Base-by-base conservation (phyloP, 2,113 vertebrate genomes). In the Benitochromis conjunctus region DNA sequence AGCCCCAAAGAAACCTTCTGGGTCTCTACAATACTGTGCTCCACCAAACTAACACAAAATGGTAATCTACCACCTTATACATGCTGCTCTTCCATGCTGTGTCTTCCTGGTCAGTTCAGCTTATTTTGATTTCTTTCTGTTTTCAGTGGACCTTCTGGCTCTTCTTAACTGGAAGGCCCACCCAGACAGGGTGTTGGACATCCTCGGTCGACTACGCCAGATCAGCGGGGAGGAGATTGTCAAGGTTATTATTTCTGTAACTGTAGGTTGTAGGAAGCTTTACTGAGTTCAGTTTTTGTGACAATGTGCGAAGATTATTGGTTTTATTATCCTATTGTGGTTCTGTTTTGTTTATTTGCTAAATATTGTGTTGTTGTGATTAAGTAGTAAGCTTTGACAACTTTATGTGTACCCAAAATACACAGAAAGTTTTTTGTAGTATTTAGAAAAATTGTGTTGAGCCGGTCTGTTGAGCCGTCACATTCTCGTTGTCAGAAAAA, bases 111-210 rank as follows among this genome's bases (percentile, higher is more conserved):
- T 89, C 3, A 5, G 1, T 29, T 64, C 1, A 48, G 9, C 56
- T 74, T 5, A 34, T 4, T 57, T 57, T 18, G 9, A 6, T 60
- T 62, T 55, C 7, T 2, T 55, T 78, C 26, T 89, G 34, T 81
- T 93, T 93, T 62, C 93, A 96, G 98, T 98, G 94, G 98, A 99
- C 86, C 96, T 99, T 57, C 96, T 99, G 81, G 98, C 98, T 81
- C 96, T 99, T 7, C 95, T 99, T 94, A 99, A 99, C 84, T 99
- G 98, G 98, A 99, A 99, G 83, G 97, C 97, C 85, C 98, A 99
- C 89, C 98, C 98, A 14, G 98, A 99, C 85, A 96, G 98, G 56
- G 97, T 99, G 86, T 96, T 98, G 96, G 98, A 99, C 90, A 97
- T 99, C 92, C 95, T 99, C 19, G 98, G 98, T 36, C 95, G 97